These are phyloP conservation scores for Numida meleagris DNA, from an alignment of 2,113 vertebrate species.

Conservation along the genomic window DNA sequence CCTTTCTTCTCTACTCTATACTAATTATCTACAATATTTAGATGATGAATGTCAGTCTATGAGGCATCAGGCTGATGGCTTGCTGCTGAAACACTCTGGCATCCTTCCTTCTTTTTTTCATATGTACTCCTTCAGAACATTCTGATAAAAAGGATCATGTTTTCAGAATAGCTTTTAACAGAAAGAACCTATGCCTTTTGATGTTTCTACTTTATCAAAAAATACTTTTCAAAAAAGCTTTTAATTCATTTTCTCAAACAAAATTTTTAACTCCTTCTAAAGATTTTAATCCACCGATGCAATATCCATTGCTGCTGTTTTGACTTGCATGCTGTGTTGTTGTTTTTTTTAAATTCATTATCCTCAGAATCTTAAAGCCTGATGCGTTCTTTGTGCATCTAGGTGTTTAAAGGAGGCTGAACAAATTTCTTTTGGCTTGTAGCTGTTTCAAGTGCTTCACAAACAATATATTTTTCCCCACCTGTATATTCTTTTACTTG, in stretches of 20 bases:
- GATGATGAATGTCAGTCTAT: not conserved
- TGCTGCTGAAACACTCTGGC: not conserved
- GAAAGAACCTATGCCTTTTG: not conserved
- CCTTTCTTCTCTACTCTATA: not conserved
- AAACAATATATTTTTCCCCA: not conserved
- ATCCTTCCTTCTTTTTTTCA: not conserved
- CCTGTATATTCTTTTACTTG: not conserved
- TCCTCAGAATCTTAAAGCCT: not conserved
- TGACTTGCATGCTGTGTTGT: not conserved
- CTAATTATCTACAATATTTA: not conserved
- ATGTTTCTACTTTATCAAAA: not conserved
- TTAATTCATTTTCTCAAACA: not conserved
- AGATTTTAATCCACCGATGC: not conserved
- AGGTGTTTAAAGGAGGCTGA: not conserved
- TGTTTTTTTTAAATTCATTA: not conserved
- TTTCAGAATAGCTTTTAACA: not conserved
- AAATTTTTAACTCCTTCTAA: not conserved
- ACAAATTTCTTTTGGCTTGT: not conserved
- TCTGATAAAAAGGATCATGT: not conserved
- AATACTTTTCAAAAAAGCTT: not conserved
- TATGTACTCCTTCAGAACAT: not conserved
- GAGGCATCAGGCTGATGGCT: not conserved
- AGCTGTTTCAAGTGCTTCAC: not conserved
- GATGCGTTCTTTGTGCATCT: not conserved
- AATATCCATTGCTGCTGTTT: not conserved